Conservation (phyloP, 2,888 invertebrate genomes). For the Scaptomyza reducta region DNA sequence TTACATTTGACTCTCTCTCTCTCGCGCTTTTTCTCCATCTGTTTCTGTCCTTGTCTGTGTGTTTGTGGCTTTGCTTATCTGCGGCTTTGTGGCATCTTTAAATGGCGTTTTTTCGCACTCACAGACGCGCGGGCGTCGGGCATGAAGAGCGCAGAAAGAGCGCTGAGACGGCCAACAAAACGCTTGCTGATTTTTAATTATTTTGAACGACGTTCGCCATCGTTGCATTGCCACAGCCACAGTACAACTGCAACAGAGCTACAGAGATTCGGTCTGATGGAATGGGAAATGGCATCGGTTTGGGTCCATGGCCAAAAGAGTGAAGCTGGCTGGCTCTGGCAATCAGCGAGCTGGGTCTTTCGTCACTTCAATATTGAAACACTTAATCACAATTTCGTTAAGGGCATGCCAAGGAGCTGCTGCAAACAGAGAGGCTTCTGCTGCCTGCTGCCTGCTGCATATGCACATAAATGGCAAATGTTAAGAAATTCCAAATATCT, state of each 20-base stretch:
- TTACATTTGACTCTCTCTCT: conserved; percentile 22
- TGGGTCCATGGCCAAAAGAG: conserved; percentile 16
- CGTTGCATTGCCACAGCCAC: conserved; percentile 16
- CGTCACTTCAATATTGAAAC: conserved; percentile 79
- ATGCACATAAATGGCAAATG: conserved; percentile 71
- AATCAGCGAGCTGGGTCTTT: conserved; percentile 61
- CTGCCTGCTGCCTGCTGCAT: conserved; percentile 15
- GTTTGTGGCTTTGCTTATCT: conserved; percentile 66
- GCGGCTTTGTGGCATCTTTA: conserved; percentile 79
- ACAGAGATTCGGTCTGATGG: conserved; percentile 6
- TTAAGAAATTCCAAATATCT: conserved; percentile 70
- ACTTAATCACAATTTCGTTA: conserved; percentile 78
- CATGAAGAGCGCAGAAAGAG: background rate
- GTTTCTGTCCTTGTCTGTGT: conserved; percentile 5
- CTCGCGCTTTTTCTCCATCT: conserved; percentile 1
- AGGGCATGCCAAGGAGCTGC: conserved; percentile 55
- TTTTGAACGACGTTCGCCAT: conserved; percentile 73
- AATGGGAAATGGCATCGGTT: conserved; percentile 18
- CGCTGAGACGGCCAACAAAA: conserved; percentile 34
- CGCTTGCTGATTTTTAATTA: conserved; percentile 76
- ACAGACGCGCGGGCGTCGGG: conserved; percentile 57
- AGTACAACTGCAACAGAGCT: background rate
- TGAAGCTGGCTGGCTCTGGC: conserved; percentile 15
- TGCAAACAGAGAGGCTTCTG: conserved; percentile 4
- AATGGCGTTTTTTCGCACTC: conserved; percentile 81